Conservation (phyloP, 1,140 invertebrate species). For the Drosophila mauritiana region DNA sequence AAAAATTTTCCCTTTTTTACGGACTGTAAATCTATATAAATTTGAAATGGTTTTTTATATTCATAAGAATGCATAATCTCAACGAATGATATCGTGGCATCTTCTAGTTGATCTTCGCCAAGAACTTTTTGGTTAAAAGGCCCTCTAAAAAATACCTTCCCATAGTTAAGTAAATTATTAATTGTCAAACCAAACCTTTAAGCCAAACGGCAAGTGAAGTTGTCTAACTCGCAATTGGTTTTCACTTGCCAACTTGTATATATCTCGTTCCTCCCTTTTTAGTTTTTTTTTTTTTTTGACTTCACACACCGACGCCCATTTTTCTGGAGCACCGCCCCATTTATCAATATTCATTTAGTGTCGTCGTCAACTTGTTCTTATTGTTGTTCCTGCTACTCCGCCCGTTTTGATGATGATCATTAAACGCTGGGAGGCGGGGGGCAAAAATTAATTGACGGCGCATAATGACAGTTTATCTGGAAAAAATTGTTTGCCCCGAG, state of each 20-base stretch:
- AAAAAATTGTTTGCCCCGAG: conserved; percentile 83
- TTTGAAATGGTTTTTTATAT: not conserved
- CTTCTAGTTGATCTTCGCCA: conserved; percentile 5
- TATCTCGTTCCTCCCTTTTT: not conserved
- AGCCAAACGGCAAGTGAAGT: conserved; percentile 49
- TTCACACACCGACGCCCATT: conserved; percentile 70
- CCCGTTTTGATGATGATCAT: conserved; percentile 74
- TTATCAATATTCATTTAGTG: conserved; percentile 84
- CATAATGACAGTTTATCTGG: conserved; percentile 83
- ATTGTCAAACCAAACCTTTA: conserved; percentile 52
- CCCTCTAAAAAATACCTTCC: conserved; percentile 1
- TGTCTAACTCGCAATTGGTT: conserved; percentile 55
- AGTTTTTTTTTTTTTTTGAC: conserved; percentile 23
- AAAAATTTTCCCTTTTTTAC: too few species aligned
- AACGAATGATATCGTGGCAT: not conserved
- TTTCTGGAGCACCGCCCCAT: conserved; percentile 76
- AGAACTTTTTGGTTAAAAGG: not conserved
- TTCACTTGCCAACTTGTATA: conserved; percentile 40
- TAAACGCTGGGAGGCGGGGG: conserved; percentile 49
- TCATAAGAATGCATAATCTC: too few species aligned
- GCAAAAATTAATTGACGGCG: conserved; percentile 81
- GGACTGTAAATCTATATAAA: too few species aligned
- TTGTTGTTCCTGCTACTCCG: conserved; percentile 46
- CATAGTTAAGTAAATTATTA: conserved; percentile 42
- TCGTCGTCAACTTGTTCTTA: conserved; percentile 65